Conservation (phyloP, 2,113 vertebrate genomes). For the Mus spicilegus region DNA sequence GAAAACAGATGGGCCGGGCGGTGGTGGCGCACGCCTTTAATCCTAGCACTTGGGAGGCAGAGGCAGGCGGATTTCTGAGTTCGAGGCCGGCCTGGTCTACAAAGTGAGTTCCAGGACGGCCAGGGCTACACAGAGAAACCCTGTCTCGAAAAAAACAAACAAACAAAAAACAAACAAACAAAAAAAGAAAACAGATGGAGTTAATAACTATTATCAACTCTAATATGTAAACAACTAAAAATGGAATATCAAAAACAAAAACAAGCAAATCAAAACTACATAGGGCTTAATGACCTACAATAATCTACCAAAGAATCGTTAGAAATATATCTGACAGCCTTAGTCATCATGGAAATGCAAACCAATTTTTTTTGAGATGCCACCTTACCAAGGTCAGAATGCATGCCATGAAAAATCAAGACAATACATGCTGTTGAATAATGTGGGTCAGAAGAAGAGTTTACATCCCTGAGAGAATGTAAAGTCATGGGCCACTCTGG, state of each 20-base stretch:
- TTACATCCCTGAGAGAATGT: neutral
- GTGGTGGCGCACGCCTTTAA: no score
- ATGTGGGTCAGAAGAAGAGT: neutral
- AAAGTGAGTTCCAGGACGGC: no score
- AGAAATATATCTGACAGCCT: no score
- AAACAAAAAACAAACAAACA: no score
- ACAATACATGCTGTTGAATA: neutral
- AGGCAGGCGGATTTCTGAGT: no score
- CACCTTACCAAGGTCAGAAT: neutral
- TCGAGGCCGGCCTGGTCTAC: no score
- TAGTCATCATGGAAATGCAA: neutral
- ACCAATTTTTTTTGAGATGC: neutral
- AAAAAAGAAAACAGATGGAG: neutral
- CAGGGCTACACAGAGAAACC: no score
- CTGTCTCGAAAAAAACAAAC: no score
- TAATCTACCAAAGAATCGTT: neutral
- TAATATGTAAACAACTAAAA: neutral
- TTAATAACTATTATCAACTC: neutral
- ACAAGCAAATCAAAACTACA: neutral
- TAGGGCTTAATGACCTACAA: neutral
- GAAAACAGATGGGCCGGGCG: neutral
- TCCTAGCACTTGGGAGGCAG: no score
- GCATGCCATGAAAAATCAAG: neutral
- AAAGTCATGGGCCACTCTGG: neutral
- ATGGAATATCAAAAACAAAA: neutral